phyloP scores from a whole-genome alignment of 2,113 vertebrate genomes.

The Podarcis raffonei region DNA sequence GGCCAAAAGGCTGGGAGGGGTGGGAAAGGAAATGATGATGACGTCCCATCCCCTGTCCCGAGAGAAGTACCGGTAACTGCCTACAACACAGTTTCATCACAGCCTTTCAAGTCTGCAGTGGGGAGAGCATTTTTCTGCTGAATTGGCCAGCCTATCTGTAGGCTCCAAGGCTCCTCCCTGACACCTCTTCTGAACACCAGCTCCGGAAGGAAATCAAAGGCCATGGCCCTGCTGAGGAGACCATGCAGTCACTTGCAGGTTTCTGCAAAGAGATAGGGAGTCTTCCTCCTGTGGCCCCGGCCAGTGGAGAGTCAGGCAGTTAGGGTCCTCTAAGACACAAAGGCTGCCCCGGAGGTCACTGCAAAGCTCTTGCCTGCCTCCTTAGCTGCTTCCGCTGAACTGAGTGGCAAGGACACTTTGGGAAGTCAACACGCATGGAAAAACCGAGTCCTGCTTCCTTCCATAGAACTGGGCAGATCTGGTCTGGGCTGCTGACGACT shows the following conservation, averaged over 20 bases:
- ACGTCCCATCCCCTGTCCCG: neutral
- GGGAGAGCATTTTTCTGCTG: neutral
- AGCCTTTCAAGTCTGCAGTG: neutral
- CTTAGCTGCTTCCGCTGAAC: neutral
- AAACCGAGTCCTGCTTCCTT: neutral
- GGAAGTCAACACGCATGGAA: neutral
- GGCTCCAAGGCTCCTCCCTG: too few relatives aligned
- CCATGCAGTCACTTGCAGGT: neutral
- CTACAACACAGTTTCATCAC: neutral
- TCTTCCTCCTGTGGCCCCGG: too few relatives aligned
- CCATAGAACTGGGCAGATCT: neutral
- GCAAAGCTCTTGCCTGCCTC: neutral
- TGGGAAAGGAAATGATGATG: neutral
- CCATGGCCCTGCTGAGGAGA: neutral
- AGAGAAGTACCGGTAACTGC: neutral
- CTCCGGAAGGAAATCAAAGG: neutral
- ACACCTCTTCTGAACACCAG: too few relatives aligned
- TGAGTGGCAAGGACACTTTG: neutral
- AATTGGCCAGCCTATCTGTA: neutral
- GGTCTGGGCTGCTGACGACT: neutral
- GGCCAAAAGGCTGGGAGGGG: neutral
- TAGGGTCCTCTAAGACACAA: neutral
- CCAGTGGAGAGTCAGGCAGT: too few relatives aligned
- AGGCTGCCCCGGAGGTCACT: neutral
- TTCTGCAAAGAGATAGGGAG: too few relatives aligned